Evolutionary conservation across 2,888 invertebrate genomes (phyloP).

Genomic region (Nowickia ferox): DNA sequence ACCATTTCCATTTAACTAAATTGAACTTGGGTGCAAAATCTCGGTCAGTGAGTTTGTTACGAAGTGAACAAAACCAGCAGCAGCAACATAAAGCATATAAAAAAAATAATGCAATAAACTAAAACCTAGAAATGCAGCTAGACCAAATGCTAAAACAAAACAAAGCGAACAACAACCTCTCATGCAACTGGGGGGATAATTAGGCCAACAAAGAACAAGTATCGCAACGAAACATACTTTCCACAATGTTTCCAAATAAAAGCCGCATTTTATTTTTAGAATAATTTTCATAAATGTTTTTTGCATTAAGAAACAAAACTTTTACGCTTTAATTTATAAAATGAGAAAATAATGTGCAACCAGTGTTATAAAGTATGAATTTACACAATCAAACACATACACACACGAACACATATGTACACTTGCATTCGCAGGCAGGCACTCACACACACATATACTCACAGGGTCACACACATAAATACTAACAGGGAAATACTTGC

Average conservation of each 20-base stretch:
- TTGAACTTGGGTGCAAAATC: slow-evolving; percentile 70
- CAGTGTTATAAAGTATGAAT: background rate
- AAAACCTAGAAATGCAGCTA: slow-evolving; percentile 59
- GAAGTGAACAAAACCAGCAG: slow-evolving; percentile 47
- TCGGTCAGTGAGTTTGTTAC: slow-evolving; percentile 69
- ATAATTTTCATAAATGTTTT: slow-evolving; percentile 60
- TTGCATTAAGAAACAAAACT: slow-evolving; percentile 45
- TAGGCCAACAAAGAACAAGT: slow-evolving; percentile 56
- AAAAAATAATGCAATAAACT: slow-evolving; percentile 33
- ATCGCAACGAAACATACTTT: slow-evolving; percentile 54
- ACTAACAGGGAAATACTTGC: too few relatives aligned
- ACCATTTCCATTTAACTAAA: slow-evolving; percentile 48
- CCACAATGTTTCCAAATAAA: slow-evolving; percentile 57
- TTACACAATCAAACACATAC: background rate
- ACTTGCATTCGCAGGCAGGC: background rate
- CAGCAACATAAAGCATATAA: slow-evolving; percentile 13
- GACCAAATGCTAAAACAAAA: slow-evolving; percentile 52
- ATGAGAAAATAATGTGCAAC: slow-evolving; percentile 47
- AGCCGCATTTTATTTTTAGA: slow-evolving; percentile 53
- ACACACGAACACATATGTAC: background rate
- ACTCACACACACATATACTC: too few relatives aligned
- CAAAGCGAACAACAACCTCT: slow-evolving; percentile 27
- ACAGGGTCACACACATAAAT: background rate
- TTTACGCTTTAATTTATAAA: slow-evolving; percentile 50
- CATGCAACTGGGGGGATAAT: slow-evolving; percentile 59